Evolutionary conservation across 1,140 invertebrate species (phyloP).

Genomic region (Tigriopus japonicus): DNA sequence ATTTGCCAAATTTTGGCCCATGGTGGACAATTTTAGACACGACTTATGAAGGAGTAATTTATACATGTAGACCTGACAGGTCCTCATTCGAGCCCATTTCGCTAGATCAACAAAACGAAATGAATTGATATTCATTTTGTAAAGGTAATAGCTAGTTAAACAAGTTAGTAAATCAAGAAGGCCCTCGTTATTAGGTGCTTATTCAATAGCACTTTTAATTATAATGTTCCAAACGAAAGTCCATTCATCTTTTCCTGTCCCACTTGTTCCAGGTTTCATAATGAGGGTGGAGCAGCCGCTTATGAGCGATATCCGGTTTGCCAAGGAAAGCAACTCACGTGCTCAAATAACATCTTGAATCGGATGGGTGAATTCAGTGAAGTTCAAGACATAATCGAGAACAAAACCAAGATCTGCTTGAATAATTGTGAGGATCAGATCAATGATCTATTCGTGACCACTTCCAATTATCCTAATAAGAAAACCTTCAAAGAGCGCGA

Average conservation of each 20-base stretch:
- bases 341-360: conserved; percentile 5
- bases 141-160: no score
- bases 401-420: conserved; percentile 5
- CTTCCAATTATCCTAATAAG: conserved; percentile 8
- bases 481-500: conserved; percentile 13
- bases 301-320: conserved; percentile 6
- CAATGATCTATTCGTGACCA: conserved; percentile 13
- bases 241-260: not conserved
- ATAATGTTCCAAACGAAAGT: no score
- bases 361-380: conserved; percentile 3
- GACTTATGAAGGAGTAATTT: no score
- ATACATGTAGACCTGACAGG: no score
- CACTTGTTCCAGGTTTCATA: conserved; percentile 4
- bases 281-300: conserved; percentile 8
- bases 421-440: conserved; percentile 13
- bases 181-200: no score
- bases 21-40: no score
- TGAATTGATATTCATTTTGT: no score
- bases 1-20: no score
- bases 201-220: no score
- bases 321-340: conserved; percentile 3
- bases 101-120: no score
- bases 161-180: no score
- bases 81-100: no score
- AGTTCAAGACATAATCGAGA: conserved; percentile 5